phyloP scores from a whole-genome alignment of 2,888 invertebrate species.

The Ochropacha duplaris region DNA sequence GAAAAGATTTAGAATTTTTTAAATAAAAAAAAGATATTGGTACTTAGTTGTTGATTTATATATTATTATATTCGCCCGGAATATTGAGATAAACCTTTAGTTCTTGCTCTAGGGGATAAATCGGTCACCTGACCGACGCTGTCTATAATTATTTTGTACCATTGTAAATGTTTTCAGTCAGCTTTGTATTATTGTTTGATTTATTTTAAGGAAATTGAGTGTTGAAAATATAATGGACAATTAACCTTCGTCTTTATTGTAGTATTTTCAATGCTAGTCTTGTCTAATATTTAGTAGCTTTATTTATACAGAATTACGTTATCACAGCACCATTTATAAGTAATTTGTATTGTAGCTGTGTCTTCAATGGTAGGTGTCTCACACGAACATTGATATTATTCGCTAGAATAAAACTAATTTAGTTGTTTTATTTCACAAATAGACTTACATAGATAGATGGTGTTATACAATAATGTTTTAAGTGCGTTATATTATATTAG shows the following conservation, averaged over 20 bases:
- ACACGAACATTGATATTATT: slow-evolving; percentile 6
- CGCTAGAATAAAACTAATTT: slow-evolving; percentile 30
- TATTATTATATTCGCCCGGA: not conserved
- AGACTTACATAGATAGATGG: slow-evolving; percentile 56
- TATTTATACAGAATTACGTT: slow-evolving; percentile 32
- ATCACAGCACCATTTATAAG: slow-evolving; percentile 28
- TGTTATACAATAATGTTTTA: slow-evolving; percentile 37
- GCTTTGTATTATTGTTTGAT: not conserved
- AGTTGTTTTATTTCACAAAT: slow-evolving; percentile 63
- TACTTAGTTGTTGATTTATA: not conserved
- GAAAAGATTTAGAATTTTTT: slow-evolving; percentile 11
- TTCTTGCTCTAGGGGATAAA: no score
- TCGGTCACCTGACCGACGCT: not conserved
- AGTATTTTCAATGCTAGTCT: slow-evolving; percentile 74
- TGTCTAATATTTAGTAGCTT: slow-evolving; percentile 48
- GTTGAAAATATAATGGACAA: not conserved
- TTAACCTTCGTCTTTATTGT: slow-evolving; percentile 33
- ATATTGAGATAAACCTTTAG: not conserved
- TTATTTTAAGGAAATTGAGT: not conserved
- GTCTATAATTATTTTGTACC: no score
- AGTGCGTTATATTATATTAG: slow-evolving; percentile 48
- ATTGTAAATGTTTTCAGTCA: not conserved
- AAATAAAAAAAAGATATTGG: not conserved
- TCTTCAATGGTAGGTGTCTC: slow-evolving; percentile 1
- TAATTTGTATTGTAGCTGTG: slow-evolving; percentile 14